These are phyloP conservation scores for Eulithis prunata DNA, from an alignment of 2,888 invertebrate genomes.

Conservation along the genomic window DNA sequence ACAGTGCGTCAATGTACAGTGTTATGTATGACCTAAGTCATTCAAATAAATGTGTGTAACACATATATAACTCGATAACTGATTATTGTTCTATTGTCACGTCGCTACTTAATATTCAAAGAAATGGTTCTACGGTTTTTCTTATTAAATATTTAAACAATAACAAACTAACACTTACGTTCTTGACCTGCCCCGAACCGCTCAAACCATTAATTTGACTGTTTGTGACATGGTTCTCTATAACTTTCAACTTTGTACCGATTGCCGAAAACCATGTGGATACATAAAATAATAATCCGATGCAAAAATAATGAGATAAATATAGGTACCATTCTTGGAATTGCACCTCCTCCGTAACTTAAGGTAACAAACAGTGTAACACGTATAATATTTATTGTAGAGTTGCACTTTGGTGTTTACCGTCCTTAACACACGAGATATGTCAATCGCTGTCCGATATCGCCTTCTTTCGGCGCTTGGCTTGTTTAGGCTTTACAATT, in stretches of 20 bases:
- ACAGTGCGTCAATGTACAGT: constrained; percentile 68
- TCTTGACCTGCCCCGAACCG: constrained; percentile 19
- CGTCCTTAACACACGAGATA: constrained; percentile 69
- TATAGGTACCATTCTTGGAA: constrained; percentile 72
- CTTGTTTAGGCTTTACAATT: constrained; percentile 94
- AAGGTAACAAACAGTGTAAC: constrained; percentile 66
- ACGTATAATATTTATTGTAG: constrained; percentile 71
- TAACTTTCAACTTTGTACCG: constrained; percentile 28
- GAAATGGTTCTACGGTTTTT: constrained; percentile 24
- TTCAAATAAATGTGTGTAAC: constrained; percentile 5
- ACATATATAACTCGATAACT: constrained; percentile 10
- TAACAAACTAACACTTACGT: constrained; percentile 34
- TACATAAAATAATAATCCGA: constrained; percentile 47
- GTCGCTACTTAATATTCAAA: constrained; percentile 17
- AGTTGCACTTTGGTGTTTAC: constrained; percentile 84
- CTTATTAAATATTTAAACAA: constrained; percentile 39
- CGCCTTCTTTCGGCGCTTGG: constrained; percentile 95
- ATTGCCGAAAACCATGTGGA: constrained; percentile 34
- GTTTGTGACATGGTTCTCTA: constrained; percentile 30
- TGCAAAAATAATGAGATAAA: constrained; percentile 54
- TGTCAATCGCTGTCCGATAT: constrained; percentile 97
- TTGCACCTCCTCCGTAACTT: constrained; percentile 64
- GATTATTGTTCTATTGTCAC: constrained; percentile 35
- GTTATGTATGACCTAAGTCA: constrained; percentile 43
- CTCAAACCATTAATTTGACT: constrained; percentile 36